Percentiles rank a stretch among this genome's conserved stretches.
These are phyloP conservation scores for Plestiodon gilberti DNA, from an alignment of 2,113 vertebrate species.

Conservation along the genomic window DNA sequence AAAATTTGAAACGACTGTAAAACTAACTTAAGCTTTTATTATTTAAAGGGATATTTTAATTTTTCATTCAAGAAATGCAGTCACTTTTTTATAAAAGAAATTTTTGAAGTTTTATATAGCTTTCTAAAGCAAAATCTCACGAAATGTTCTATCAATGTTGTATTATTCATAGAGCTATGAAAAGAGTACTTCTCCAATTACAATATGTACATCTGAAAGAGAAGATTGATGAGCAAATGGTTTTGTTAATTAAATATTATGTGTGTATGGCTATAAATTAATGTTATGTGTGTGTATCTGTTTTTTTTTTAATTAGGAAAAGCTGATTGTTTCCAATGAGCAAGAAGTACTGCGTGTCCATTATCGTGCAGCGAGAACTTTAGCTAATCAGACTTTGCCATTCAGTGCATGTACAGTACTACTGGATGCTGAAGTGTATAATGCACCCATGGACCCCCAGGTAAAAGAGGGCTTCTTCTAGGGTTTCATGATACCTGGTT, in stretches of 20 bases:
- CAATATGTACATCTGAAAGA: background rate
- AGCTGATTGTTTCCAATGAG: slow-evolving; percentile 97
- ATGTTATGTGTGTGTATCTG: background rate
- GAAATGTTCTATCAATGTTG: background rate
- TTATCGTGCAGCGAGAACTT: slow-evolving; percentile 93
- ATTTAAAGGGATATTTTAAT: background rate
- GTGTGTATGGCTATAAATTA: background rate
- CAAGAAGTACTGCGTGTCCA: slow-evolving; percentile 97
- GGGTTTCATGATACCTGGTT: background rate
- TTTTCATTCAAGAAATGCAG: background rate
- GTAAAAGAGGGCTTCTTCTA: slow-evolving; percentile 63
- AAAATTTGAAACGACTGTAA: background rate
- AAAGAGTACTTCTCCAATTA: background rate
- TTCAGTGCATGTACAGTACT: slow-evolving; percentile 98
- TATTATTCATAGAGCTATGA: background rate
- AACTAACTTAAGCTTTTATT: background rate
- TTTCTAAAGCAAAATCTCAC: background rate
- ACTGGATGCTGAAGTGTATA: slow-evolving; percentile 96
- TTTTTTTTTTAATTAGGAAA: slow-evolving; percentile 83
- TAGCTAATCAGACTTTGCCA: slow-evolving; percentile 96
- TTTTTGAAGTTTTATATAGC: background rate
- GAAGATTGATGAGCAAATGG: accelerated
- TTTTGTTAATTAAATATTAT: slow-evolving; percentile 16
- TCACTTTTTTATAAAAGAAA: background rate
- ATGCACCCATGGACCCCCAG: slow-evolving; percentile 95